phyloP scores from a whole-genome alignment of 1,140 invertebrate species.

The Stenopsyche tienmushanensis region DNA sequence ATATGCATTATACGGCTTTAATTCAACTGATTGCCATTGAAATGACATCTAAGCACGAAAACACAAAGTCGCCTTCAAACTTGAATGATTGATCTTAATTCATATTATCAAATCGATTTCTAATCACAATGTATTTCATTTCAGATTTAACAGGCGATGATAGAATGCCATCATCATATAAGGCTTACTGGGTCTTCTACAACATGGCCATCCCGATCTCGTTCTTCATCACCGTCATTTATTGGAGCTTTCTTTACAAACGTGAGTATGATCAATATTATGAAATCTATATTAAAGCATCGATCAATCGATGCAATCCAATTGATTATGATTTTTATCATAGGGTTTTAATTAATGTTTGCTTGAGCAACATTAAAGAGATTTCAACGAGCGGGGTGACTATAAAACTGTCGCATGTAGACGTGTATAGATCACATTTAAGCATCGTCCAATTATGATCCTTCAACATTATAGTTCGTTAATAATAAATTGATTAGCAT shows the following conservation, averaged over 20 bases:
- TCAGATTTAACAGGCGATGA: conserved; percentile 45
- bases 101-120: too few species aligned
- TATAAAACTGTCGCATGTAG: neutral
- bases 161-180: conserved; percentile 53
- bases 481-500: too few species aligned
- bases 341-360: neutral
- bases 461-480: too few species aligned
- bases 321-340: neutral
- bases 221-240: conserved; percentile 64
- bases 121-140: too few species aligned
- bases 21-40: too few species aligned
- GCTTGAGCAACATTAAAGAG: neutral
- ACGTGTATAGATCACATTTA: too few species aligned
- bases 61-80: too few species aligned
- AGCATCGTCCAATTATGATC: too few species aligned
- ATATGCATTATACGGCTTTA: too few species aligned
- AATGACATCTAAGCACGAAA: too few species aligned
- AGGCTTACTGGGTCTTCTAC: conserved; percentile 64
- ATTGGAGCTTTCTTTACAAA: conserved; percentile 63
- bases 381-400: neutral
- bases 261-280: conserved; percentile 45
- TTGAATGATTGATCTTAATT: too few species aligned
- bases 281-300: neutral
- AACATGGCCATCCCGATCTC: conserved; percentile 60
- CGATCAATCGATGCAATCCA: neutral